Conservation (phyloP, 1,140 invertebrate species). For the Macrosteles quadrilineatus region DNA sequence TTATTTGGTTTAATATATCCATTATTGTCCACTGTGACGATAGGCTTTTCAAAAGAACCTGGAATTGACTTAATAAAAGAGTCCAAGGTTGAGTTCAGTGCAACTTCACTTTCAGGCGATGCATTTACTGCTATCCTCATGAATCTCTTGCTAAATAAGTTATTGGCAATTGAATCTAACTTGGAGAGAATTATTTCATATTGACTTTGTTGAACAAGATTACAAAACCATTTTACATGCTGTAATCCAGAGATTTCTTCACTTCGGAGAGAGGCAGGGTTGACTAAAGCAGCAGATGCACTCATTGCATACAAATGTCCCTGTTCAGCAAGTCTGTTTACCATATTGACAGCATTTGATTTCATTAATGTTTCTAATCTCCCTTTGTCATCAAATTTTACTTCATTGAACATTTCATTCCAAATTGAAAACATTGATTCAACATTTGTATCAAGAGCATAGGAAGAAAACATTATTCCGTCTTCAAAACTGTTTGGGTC, state of each 20-base stretch:
- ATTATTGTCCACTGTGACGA: conserved; percentile 3
- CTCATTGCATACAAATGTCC: conserved; percentile 89
- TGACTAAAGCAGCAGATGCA: conserved; percentile 69
- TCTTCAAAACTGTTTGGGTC: conserved; percentile 68
- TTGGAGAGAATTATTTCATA: conserved; percentile 63
- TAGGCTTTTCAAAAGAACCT: conserved; percentile 23
- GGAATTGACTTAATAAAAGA: conserved; percentile 26
- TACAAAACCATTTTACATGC: conserved; percentile 78
- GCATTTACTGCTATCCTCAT: conserved; percentile 66
- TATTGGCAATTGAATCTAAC: conserved; percentile 63
- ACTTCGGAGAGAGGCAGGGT: conserved; percentile 60
- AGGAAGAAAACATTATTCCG: conserved; percentile 73
- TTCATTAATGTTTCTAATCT: conserved; percentile 81
- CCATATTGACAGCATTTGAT: conserved; percentile 74
- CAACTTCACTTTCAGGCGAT: conserved; percentile 29
- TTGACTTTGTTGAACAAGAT: conserved; percentile 66
- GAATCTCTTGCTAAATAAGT: conserved; percentile 66
- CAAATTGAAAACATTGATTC: conserved; percentile 81
- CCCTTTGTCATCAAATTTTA: conserved; percentile 66
- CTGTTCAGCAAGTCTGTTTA: conserved; percentile 74
- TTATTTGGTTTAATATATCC: conserved; percentile 44
- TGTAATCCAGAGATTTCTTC: conserved; percentile 76
- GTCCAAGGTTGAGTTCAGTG: conserved; percentile 16
- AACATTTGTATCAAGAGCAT: conserved; percentile 82
- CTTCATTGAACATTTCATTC: conserved; percentile 73